Evolutionary conservation across 2,888 invertebrate genomes (phyloP), one percentile per base, ranked within the genome.

Genomic region (Sthenelais limicola): DNA sequence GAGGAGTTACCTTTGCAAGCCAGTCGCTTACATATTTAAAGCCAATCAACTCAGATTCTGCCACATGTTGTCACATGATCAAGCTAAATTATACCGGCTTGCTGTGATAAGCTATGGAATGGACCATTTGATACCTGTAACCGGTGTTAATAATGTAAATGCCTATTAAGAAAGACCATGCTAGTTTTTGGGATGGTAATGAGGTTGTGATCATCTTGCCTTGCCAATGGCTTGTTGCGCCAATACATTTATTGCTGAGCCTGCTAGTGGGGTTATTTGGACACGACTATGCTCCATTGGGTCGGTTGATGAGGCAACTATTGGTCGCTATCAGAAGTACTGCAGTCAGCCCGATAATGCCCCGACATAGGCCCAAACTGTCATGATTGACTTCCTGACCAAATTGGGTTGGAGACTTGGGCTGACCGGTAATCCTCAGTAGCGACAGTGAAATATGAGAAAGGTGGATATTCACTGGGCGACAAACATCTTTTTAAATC

Each of bases 391-490:
- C 56, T 30, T n/a, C 28, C 30, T 33, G 32, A 18, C 32, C 56
- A 56, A 56, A 56, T 56, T 56, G 56, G 56, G 56, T 32, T n/a
- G 32, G n/a, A 5, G 2, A 33, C 56, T 18, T n/a, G 28, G 28
- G 26, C 52, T 24, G 52, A 26, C n/a, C 52, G 15, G 18, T 56
- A 56, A 56, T 56, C 56, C 56, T 33, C 24, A 32, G 18, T 33
- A 33, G 33, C n/a, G 56, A 56, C 56, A 56, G 56, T 56, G 56
- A 56, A 56, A 56, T 56, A 56, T 56, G 56, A 56, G 33, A 56
- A 32, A 56, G n/a, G n/a, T n/a, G n/a, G n/a, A n/a, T n/a, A n/a
- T n/a, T n/a, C n/a, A n/a, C n/a, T n/a, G n/a, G n/a, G n/a, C n/a
- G n/a, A n/a, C n/a, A n/a, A n/a, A n/a, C n/a, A n/a, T n/a, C n/a